phyloP scores from a whole-genome alignment of 1,140 invertebrate species.

The Triops cancriformis region DNA sequence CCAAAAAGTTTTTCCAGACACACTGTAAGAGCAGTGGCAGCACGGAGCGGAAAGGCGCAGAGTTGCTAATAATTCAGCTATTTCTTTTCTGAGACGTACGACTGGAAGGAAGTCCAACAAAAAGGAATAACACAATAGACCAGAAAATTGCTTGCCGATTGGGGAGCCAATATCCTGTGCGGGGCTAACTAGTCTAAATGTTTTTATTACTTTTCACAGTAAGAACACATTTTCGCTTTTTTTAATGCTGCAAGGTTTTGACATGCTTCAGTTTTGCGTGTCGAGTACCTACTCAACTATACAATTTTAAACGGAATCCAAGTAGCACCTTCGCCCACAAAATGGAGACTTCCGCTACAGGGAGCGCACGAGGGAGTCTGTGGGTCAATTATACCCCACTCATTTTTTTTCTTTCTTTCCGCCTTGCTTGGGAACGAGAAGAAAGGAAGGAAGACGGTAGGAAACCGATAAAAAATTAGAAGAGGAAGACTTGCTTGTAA shows the following conservation, averaged over 20 bases:
- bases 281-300: neutral
- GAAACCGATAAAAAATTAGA: neutral
- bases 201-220: too few relatives aligned
- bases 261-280: neutral
- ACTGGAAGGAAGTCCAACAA: neutral
- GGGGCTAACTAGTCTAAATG: neutral
- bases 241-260: neutral
- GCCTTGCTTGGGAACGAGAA: neutral
- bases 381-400: neutral
- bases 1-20: neutral
- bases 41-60: neutral
- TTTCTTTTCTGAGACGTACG: neutral
- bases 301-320: neutral
- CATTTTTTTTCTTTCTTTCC: neutral
- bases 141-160: neutral
- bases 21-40: neutral
- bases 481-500: neutral
- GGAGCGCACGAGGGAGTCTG: neutral
- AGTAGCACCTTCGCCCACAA: neutral
- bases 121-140: neutral
- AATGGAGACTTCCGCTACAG: neutral
- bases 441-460: neutral
- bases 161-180: neutral
- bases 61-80: too few relatives aligned
- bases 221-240: too few relatives aligned